phyloP scores from a whole-genome alignment of 2,888 invertebrate genomes.

The Ophion costatus region DNA sequence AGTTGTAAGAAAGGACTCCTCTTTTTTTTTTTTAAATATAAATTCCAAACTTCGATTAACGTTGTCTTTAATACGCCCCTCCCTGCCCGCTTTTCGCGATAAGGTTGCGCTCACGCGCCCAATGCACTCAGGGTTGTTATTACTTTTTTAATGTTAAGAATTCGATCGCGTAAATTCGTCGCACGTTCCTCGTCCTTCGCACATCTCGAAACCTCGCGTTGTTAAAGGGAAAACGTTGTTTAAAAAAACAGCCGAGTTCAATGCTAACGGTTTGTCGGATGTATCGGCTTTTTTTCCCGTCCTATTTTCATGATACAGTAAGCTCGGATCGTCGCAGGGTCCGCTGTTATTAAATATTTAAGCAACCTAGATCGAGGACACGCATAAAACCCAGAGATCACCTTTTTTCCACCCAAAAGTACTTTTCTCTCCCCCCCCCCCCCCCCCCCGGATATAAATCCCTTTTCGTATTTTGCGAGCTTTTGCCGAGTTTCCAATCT shows the following conservation, averaged over 20 bases:
- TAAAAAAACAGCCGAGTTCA: neutral
- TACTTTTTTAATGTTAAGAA: conserved; percentile 61
- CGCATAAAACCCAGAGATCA: conserved; percentile 36
- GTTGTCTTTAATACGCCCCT: neutral
- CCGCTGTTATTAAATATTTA: conserved; percentile 52
- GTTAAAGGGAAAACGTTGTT: too few species aligned
- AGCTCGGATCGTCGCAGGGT: conserved; percentile 55
- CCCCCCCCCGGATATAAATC: neutral
- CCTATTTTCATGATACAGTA: conserved; percentile 10
- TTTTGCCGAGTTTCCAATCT: conserved; percentile 15
- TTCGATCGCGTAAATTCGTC: conserved; percentile 15
- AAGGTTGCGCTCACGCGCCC: conserved; percentile 30
- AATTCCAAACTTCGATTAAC: conserved; percentile 29
- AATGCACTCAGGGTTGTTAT: conserved; percentile 66
- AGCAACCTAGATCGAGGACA: conserved; percentile 10
- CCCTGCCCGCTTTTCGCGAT: conserved; percentile 19
- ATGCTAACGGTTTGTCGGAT: conserved; percentile 12
- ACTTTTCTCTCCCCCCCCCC: neutral
- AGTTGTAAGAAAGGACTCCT: conserved; percentile 19
- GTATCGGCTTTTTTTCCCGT: neutral
- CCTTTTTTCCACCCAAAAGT: conserved; percentile 38
- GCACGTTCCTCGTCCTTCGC: conserved; percentile 8
- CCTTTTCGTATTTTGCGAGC: conserved; percentile 22
- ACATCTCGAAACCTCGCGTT: neutral
- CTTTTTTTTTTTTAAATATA: conserved; percentile 39